Percentiles rank a stretch among this genome's conserved stretches.
These are phyloP conservation scores for Actenoides lindsayi DNA, from an alignment of 2,113 vertebrate species.

Conservation along the genomic window DNA sequence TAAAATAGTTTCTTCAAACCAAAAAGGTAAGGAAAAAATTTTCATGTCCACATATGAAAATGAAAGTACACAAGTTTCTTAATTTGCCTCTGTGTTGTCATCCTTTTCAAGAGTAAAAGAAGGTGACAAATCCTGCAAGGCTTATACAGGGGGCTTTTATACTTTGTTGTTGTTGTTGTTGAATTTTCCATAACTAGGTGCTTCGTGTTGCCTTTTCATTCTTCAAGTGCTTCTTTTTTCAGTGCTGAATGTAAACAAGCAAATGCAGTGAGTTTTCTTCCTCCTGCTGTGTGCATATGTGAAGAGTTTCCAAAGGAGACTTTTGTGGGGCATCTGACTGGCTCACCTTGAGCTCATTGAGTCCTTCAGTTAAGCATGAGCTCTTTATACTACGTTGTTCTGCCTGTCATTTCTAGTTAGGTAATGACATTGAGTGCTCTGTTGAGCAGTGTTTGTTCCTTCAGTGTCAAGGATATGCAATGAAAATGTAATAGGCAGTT, in stretches of 20 bases:
- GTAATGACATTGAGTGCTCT: neutral
- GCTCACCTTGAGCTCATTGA: neutral
- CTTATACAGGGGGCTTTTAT: neutral
- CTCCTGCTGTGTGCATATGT: neutral
- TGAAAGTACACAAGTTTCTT: neutral
- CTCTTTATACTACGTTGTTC: neutral
- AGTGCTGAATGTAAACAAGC: neutral
- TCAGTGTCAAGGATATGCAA: neutral
- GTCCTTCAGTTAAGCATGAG: neutral
- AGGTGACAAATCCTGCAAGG: neutral
- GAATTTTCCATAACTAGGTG: neutral
- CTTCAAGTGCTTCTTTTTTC: neutral
- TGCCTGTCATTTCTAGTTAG: neutral
- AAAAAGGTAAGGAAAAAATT: neutral
- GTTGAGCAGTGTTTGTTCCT: neutral
- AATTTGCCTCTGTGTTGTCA: neutral
- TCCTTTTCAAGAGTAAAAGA: neutral
- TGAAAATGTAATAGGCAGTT: neutral
- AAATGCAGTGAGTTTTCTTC: accelerated
- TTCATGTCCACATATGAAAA: neutral
- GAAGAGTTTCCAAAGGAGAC: neutral
- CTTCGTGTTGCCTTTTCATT: neutral
- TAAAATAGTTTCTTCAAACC: neutral
- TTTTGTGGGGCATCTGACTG: neutral
- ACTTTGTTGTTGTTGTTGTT: too few relatives aligned